Conservation (phyloP, 2,113 vertebrate genomes). For the Pterocles gutturalis region DNA sequence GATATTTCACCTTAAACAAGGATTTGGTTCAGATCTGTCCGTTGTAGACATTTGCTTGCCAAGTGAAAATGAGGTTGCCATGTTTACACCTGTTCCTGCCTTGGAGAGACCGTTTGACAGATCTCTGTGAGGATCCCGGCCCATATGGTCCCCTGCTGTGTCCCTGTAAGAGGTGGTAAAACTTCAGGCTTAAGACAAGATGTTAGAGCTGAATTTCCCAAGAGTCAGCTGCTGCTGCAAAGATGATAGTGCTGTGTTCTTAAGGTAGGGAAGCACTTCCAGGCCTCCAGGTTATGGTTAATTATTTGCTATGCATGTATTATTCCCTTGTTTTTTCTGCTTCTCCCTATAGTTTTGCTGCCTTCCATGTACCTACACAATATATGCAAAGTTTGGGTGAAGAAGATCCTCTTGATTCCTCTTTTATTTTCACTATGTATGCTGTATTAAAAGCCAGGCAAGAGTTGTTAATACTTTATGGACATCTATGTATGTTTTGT, state of each 20-base stretch:
- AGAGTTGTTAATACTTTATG: not conserved
- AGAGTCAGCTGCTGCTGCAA: not conserved
- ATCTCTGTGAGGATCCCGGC: not conserved
- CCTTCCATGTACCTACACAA: not conserved
- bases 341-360: not conserved
- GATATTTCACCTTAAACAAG: not conserved
- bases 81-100: not conserved
- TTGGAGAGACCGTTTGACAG: not conserved
- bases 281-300: not conserved
- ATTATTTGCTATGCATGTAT: not conserved
- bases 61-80: not conserved
- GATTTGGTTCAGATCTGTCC: not conserved
- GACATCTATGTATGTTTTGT: not conserved
- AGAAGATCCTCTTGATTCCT: not conserved
- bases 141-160: not conserved
- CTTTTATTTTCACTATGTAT: not conserved
- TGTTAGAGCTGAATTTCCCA: not conserved
- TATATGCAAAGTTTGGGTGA: not conserved
- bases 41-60: not conserved
- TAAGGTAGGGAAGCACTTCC: not conserved
- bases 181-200: not conserved
- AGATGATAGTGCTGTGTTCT: not conserved
- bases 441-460: not conserved
- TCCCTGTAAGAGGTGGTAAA: not conserved
- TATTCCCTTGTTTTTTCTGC: not conserved